Base-by-base conservation (phyloP, 2,113 vertebrate genomes). In the Hipposideros armiger region DNA sequence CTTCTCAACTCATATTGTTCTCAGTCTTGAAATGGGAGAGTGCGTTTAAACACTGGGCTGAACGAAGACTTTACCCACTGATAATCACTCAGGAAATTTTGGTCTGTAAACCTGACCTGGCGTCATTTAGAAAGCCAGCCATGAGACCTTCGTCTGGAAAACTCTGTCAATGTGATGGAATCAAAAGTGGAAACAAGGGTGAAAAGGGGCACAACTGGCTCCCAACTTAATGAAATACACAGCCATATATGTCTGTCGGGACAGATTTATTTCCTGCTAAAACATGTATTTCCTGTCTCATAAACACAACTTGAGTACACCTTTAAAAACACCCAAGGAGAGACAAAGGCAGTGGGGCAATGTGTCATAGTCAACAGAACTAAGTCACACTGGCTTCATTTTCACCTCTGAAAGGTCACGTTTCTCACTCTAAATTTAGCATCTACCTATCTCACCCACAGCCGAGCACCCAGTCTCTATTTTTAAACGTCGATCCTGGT, bases 191-290 rank as follows among this genome's bases (percentile, higher is more conserved):
- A 73, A 90, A 62, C 64, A 3, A 62, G 82, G 93, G 91, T 89
- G 96, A 69, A 58, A 74, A 30, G 45, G 86, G 80, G 64, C 84
- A 89, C 45, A 7, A 11, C 15, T 20, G 89, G 50, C 73, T 83
- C 66, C 73, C 24, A 40, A 40, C 62, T 16, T 97, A 81, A 95
- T 91, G 67, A 94, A 94, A 89, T 56, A 87, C 92, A 83, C 94
- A 92, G 85, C 72, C 94, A 60, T 36, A 77, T 26, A 9, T 22
- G 93, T 82, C 85, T 95, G 69, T 9, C 42, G 88, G 74, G 93
- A 42, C 91, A 95, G 94, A 96, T 95, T 96, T 95, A 95, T 96
- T 97, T 96, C 73, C 97, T 93, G 95, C 85, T 92, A 94, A 88
- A 87, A 74, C 69, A 11, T 74, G 81, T 82, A 96, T 94, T 97